Percentiles rank a stretch among this genome's conserved stretches.
phyloP scores from a whole-genome alignment of 2,888 invertebrate genomes.

The Agrochola circellaris region DNA sequence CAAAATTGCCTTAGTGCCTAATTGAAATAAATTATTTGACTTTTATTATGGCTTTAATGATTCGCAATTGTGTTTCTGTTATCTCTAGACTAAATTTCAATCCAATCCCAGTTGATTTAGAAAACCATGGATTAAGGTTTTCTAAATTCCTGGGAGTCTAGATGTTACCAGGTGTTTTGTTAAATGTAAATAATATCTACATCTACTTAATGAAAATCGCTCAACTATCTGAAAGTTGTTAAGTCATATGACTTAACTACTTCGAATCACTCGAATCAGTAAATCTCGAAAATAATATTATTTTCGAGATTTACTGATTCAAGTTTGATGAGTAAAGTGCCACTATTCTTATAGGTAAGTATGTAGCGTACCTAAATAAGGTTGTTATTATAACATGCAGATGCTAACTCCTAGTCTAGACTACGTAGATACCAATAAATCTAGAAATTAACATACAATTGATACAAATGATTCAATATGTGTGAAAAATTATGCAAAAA shows the following conservation, averaged over 20 bases:
- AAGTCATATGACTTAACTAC: no score
- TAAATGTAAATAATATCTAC: background rate
- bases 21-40: no score
- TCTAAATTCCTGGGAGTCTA: no score
- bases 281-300: background rate
- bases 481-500: background rate
- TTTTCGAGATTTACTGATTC: background rate
- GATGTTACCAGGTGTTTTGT: background rate
- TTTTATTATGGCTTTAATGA: background rate
- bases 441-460: conserved; percentile 1
- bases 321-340: background rate
- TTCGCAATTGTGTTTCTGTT: background rate
- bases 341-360: background rate
- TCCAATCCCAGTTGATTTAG: background rate
- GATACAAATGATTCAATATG: background rate
- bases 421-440: background rate
- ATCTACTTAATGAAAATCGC: background rate
- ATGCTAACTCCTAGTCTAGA: conserved; percentile 10
- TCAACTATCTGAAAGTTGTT: background rate
- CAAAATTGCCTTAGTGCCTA: no score
- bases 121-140: background rate
- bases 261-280: no score
- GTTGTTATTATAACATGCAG: no score
- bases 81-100: background rate
- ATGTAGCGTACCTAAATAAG: background rate